Evolutionary conservation across 2,888 invertebrate genomes (phyloP), one percentile per base, ranked within the genome.

Genomic region (Lymantria dispar): DNA sequence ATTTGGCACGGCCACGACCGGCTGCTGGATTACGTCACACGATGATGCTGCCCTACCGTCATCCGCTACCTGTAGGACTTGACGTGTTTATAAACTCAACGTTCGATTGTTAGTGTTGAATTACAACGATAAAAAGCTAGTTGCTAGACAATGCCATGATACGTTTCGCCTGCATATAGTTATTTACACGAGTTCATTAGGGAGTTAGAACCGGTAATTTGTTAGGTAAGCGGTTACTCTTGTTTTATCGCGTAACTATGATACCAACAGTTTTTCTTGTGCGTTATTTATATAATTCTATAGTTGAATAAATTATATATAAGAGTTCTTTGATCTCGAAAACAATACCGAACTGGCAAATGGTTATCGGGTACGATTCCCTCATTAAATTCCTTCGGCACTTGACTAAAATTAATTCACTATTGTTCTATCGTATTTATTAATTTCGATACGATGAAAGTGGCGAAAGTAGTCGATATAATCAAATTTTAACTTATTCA

Each of bases 1-100:
- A 88, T 82, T 88, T 88, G 88, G 87, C 87, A 70, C 63, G 66
- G 74, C 70, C 70, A 63, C 62, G 67, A 65, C 58, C 64, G 62
- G 63, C 61, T 56, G 60, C 61, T 66, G 66, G 63, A 67, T 83
- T 78, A 78, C 80, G 80, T 80, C 83, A 81, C 67, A 57, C 43
- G 43, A 45, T 54, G 55, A 53, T 62, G 62, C 59, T 60, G 58
- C 55, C 47, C 60, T 48, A 43, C 45, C 54, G 60, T 60, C 58
- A 56, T 58, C 55, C 50, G 52, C 56, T 64, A 58, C 62, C 63
- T 64, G 70, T 58, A 61, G 59, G 53, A 48, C 54, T 51, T 50
- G 31, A 38, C 47, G 7, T 56, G 59, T 56, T 59, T 60, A 55
- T 55, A 48, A 47, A 47, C 54, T 48, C 52, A 44, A 58, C 36